Percentiles rank a stretch among this genome's conserved stretches.
Evolutionary conservation across 2,888 invertebrate species (phyloP).

Genomic region (Tribolium freemani): DNA sequence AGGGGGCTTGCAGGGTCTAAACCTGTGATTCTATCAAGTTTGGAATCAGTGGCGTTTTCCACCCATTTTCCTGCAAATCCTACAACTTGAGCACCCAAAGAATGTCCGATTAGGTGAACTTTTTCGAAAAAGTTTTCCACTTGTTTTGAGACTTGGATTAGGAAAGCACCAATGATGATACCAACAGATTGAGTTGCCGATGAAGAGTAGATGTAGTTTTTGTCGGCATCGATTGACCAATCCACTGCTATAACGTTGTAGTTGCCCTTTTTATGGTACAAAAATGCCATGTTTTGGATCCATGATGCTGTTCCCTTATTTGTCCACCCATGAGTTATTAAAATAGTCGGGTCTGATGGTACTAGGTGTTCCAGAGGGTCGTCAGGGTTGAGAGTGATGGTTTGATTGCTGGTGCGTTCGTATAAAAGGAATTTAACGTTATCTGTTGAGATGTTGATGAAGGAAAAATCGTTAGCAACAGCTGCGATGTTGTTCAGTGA

Average conservation of each 20-base stretch:
- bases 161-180: conserved; percentile 45
- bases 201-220: conserved; percentile 48
- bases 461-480: not conserved
- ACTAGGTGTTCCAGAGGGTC: not conserved
- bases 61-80: conserved; percentile 51
- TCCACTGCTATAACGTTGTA: conserved; percentile 50
- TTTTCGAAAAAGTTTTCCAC: conserved; percentile 34
- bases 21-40: conserved; percentile 52
- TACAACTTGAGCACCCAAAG: conserved; percentile 51
- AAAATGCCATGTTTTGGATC: conserved; percentile 40
- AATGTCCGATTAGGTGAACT: conserved; percentile 53
- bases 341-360: not conserved
- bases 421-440: not conserved
- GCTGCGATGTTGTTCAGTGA: not conserved
- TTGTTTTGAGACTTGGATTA: conserved; percentile 37
- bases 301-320: not conserved
- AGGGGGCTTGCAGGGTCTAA: conserved; percentile 52
- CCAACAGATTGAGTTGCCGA: conserved; percentile 47
- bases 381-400: not conserved
- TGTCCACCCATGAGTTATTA: not conserved
- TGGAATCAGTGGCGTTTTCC: conserved; percentile 31
- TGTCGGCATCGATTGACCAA: conserved; percentile 49
- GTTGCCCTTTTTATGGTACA: conserved; percentile 47
- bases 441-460: not conserved
- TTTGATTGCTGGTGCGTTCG: not conserved